phyloP scores from a whole-genome alignment of 35 echinoderm and acorn worm species.

The Apostichopus californicus region DNA sequence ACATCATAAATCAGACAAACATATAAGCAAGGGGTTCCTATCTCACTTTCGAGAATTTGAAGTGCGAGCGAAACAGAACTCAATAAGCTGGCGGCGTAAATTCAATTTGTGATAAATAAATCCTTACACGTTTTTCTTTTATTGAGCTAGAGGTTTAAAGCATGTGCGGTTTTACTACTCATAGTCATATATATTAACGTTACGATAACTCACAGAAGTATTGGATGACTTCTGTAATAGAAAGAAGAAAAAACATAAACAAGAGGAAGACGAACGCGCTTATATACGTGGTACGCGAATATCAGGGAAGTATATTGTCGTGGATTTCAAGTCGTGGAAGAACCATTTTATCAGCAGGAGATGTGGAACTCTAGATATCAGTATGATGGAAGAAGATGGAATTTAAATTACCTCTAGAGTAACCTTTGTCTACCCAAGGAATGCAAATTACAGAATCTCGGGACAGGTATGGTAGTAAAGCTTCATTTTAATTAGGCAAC shows the following conservation, averaged over 20 bases:
- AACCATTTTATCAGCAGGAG: neutral
- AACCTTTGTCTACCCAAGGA: no score
- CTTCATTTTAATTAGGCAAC: no score
- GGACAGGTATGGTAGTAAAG: no score
- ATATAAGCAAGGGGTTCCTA: neutral
- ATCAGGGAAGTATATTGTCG: neutral
- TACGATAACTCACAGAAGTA: conserved; percentile 4
- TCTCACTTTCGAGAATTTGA: neutral
- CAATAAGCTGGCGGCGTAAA: neutral
- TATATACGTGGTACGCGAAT: neutral
- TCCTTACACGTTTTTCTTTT: conserved; percentile 8
- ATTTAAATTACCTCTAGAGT: no score
- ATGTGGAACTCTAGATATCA: neutral
- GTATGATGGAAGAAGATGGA: neutral
- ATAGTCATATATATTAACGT: neutral
- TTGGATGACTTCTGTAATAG: neutral
- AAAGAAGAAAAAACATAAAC: no score
- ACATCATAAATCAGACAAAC: conserved; percentile 5
- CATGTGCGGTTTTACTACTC: neutral
- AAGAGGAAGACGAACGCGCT: neutral
- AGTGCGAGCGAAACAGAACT: neutral
- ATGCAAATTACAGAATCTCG: no score
- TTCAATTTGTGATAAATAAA: conserved; percentile 12
- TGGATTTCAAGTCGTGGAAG: neutral
- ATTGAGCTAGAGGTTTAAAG: neutral